These are phyloP conservation scores for Antechinus stuartii DNA, from an alignment of 2,113 vertebrate species.

Conservation along the genomic window DNA sequence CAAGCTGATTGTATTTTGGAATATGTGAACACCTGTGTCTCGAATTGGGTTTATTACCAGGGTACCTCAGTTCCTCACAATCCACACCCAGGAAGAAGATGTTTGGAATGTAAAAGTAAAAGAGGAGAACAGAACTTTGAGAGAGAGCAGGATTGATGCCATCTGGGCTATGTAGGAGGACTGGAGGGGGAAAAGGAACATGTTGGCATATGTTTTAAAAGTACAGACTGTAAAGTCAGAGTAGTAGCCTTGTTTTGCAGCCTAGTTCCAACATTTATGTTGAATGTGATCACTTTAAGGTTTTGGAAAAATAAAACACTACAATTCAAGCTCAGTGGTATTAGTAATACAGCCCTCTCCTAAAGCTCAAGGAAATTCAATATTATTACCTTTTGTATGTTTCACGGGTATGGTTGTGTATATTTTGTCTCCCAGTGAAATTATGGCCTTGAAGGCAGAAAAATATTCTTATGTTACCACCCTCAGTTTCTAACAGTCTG, in stretches of 20 bases:
- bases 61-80: conserved; percentile 58
- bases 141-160: conserved; percentile 75
- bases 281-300: conserved; percentile 52
- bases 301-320: conserved; percentile 44
- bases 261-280: conserved; percentile 67
- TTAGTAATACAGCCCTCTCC: not conserved
- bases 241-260: conserved; percentile 72
- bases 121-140: conserved; percentile 59
- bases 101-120: conserved; percentile 70
- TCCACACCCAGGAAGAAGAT: conserved; percentile 59
- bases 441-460: not conserved
- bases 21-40: conserved; percentile 63
- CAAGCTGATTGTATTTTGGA: conserved; percentile 57
- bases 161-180: conserved; percentile 81
- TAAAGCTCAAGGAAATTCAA: not conserved
- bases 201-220: conserved; percentile 72
- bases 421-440: not conserved
- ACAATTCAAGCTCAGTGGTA: conserved; percentile 40
- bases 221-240: conserved; percentile 80
- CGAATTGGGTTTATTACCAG: conserved; percentile 14
- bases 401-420: not conserved
- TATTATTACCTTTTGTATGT: not conserved
- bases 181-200: conserved; percentile 71
- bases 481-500: not conserved
- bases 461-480: not conserved